phyloP scores from a whole-genome alignment of 2,888 invertebrate species.

The Mactromeris polynyma region DNA sequence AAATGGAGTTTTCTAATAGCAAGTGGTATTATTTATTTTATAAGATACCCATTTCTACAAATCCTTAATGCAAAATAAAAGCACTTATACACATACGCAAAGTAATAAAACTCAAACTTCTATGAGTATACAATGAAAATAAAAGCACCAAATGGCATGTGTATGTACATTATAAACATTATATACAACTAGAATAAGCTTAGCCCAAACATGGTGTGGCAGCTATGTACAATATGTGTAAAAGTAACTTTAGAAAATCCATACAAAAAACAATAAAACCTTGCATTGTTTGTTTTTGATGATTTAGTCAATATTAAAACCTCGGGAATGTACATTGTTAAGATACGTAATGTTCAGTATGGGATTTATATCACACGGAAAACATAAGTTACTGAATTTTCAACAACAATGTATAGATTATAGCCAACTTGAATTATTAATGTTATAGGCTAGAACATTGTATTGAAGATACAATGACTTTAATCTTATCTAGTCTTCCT shows the following conservation, averaged over 20 bases:
- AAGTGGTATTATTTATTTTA: background rate
- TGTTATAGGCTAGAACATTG: too few relatives aligned
- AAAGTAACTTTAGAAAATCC: background rate
- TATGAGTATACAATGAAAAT: background rate
- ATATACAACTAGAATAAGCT: background rate
- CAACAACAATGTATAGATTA: background rate
- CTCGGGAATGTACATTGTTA: background rate
- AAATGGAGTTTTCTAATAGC: background rate
- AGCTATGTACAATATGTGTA: background rate
- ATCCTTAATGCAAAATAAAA: background rate
- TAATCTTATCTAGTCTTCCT: too few relatives aligned
- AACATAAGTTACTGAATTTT: background rate
- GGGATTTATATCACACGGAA: background rate
- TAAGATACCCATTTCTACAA: background rate
- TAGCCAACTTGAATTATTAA: too few relatives aligned
- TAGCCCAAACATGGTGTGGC: background rate
- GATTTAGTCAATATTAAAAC: background rate
- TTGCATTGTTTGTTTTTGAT: background rate
- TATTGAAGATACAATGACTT: too few relatives aligned
- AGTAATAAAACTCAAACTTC: background rate
- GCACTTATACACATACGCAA: background rate
- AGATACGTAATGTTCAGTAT: background rate
- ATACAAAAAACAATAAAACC: background rate
- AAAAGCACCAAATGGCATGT: background rate
- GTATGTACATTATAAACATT: background rate